Evolutionary conservation across 2,888 invertebrate species (phyloP).

Genomic region (Aphodius sticticus): DNA sequence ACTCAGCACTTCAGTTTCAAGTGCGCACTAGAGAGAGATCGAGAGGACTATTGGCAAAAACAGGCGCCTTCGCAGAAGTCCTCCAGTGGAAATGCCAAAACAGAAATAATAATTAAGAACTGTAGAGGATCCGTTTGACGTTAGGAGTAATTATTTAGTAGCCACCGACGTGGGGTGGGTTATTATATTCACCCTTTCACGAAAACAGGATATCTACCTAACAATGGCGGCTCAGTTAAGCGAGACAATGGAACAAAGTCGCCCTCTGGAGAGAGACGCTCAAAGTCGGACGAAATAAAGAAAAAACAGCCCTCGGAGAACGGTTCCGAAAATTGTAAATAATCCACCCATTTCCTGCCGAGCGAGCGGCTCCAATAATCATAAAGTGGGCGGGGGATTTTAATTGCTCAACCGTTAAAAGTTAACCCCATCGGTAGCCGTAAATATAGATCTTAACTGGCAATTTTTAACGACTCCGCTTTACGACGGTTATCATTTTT

Average conservation of each 20-base stretch:
- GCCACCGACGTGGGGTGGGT: not conserved
- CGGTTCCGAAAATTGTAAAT: not conserved
- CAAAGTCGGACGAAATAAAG: not conserved
- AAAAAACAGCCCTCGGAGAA: not conserved
- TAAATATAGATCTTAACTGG: not conserved
- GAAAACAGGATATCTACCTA: not conserved
- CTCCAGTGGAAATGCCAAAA: not conserved
- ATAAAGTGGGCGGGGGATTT: not conserved
- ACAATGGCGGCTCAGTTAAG: not conserved
- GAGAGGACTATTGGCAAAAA: not conserved
- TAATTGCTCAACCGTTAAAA: not conserved
- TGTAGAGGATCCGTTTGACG: not conserved
- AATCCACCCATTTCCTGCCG: not conserved
- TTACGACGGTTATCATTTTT: not conserved
- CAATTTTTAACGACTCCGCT: not conserved
- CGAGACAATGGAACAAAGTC: not conserved
- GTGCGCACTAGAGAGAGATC: not conserved
- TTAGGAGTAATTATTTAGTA: not conserved
- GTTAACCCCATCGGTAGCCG: conserved; percentile 4
- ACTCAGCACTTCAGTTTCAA: not conserved
- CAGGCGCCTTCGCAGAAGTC: not conserved
- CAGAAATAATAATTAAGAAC: conserved; percentile 4
- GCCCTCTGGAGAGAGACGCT: not conserved
- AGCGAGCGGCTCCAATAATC: not conserved
- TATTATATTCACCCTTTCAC: not conserved